These are phyloP conservation scores for Hypocryptadius cinnamomeus DNA, from an alignment of 2,113 vertebrate species.

Conservation along the genomic window DNA sequence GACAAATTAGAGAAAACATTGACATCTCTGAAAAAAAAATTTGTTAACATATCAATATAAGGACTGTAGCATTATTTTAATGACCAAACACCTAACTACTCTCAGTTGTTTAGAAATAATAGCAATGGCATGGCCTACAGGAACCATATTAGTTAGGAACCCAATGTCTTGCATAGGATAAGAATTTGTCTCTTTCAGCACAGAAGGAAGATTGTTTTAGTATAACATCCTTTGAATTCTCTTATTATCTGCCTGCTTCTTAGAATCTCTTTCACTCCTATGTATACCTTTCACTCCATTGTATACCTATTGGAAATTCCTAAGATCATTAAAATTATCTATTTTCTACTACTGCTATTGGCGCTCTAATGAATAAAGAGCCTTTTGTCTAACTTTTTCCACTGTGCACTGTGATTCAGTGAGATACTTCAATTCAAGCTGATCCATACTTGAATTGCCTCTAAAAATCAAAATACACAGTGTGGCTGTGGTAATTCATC, in stretches of 20 bases:
- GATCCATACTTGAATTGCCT: neutral
- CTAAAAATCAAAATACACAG: neutral
- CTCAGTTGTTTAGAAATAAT: neutral
- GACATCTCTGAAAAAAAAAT: neutral
- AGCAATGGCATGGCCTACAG: neutral
- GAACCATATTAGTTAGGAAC: neutral
- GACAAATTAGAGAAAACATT: neutral
- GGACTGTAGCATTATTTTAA: neutral
- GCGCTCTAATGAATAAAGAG: neutral
- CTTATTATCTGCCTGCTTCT: neutral
- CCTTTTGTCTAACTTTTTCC: neutral
- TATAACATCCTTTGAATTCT: neutral
- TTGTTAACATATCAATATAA: neutral
- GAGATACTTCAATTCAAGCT: neutral
- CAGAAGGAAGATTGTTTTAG: neutral
- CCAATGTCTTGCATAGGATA: neutral
- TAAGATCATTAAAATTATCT: neutral
- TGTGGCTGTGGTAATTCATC: neutral
- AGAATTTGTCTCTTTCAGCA: neutral
- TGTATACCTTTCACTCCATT: neutral
- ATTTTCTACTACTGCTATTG: neutral
- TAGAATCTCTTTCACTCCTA: neutral
- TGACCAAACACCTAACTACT: neutral
- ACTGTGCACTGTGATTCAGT: neutral
- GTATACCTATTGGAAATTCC: neutral